A percentile compares a stretch with the other conserved stretches of the same genome.
Evolutionary conservation across 2,113 vertebrate genomes (phyloP).

Genomic region (Sus scrofa): DNA sequence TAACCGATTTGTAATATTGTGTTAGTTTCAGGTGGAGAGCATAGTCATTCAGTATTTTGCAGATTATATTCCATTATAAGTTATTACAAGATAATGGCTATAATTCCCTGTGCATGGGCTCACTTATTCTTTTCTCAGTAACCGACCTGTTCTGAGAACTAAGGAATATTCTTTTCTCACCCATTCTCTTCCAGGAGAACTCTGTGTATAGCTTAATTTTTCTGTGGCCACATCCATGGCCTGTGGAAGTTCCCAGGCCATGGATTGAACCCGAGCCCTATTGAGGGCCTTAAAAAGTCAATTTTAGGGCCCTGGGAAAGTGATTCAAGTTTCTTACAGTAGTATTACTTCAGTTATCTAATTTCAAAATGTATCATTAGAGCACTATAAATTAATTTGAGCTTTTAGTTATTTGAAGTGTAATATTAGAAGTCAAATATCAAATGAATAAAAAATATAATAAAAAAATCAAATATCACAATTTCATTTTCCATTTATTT

Average conservation of each 20-base stretch:
- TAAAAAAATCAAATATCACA: neutral
- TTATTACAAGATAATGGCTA: neutral
- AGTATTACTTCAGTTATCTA: neutral
- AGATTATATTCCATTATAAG: neutral
- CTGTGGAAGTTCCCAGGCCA: neutral
- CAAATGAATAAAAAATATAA: neutral
- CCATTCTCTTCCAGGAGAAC: neutral
- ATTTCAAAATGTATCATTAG: neutral
- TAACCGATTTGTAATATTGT: neutral
- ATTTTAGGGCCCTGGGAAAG: neutral
- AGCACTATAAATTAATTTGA: neutral
- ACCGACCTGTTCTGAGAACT: neutral
- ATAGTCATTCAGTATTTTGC: neutral
- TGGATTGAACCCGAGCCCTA: no score
- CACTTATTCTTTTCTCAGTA: neutral
- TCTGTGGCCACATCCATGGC: no score
- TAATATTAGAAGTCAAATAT: constrained; percentile 29
- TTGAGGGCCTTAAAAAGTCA: neutral
- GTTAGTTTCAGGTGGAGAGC: neutral
- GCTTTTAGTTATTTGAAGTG: constrained; percentile 28
- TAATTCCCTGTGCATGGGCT: neutral
- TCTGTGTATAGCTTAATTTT: neutral
- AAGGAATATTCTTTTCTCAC: neutral
- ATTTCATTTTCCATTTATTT: constrained; percentile 21
- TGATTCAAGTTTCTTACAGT: neutral